Percentiles rank a stretch among this genome's conserved stretches.
These are phyloP conservation scores for Pelosia muscerda DNA, from an alignment of 2,888 invertebrate species.

Conservation along the genomic window DNA sequence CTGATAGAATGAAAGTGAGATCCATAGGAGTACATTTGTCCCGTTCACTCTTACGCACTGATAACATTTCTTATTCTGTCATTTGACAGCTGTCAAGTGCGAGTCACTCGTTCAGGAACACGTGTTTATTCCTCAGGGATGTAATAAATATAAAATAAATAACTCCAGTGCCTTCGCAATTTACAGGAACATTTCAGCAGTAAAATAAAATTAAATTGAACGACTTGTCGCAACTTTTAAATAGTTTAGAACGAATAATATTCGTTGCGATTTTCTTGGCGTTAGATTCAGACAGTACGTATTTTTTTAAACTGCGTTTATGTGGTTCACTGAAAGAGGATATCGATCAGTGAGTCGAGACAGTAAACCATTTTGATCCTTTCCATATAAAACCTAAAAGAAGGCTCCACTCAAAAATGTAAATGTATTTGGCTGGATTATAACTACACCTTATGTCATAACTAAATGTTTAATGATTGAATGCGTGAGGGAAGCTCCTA, in stretches of 20 bases:
- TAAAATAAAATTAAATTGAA: not conserved
- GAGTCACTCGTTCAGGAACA: not conserved
- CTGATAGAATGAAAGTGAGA: not conserved
- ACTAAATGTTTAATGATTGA: slow-evolving; percentile 8
- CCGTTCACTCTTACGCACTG: slow-evolving; percentile 3
- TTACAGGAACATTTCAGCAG: slow-evolving; percentile 5
- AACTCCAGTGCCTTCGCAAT: slow-evolving; percentile 14
- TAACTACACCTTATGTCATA: slow-evolving; percentile 9
- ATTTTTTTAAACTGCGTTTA: not conserved
- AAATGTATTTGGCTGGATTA: slow-evolving; percentile 21
- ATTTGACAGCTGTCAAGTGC: not conserved
- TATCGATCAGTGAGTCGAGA: not conserved
- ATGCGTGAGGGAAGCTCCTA: slow-evolving; percentile 4
- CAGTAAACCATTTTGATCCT: slow-evolving; percentile 11
- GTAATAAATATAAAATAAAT: not conserved
- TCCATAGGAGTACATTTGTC: not conserved
- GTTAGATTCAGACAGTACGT: not conserved
- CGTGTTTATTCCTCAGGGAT: not conserved
- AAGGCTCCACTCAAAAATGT: slow-evolving; percentile 9
- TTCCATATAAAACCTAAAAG: slow-evolving; percentile 15
- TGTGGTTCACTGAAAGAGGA: not conserved
- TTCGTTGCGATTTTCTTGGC: not conserved
- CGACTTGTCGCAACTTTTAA: not conserved
- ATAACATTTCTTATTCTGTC: not conserved
- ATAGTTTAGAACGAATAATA: not conserved